phyloP scores from a whole-genome alignment of 1,140 invertebrate genomes.

The Formica selysi region DNA sequence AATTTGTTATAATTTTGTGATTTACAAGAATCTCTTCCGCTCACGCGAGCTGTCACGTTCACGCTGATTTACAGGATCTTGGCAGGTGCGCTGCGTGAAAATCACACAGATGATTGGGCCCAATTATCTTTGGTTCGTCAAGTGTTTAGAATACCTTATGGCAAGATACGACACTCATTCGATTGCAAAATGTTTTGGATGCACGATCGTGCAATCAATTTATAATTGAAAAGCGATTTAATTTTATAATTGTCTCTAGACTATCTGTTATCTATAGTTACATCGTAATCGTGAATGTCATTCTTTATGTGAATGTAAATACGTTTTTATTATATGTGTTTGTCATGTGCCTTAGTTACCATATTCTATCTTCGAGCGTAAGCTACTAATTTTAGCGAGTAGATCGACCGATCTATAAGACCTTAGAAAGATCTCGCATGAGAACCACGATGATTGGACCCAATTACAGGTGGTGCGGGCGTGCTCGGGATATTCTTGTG shows the following conservation, averaged over 20 bases:
- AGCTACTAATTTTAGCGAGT: background rate
- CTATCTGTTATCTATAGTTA: background rate
- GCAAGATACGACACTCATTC: background rate
- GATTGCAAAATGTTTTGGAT: background rate
- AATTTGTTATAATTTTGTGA: slow-evolving; percentile 45
- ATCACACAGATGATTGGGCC: slow-evolving; percentile 24
- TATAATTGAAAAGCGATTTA: background rate
- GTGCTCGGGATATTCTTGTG: slow-evolving; percentile 77
- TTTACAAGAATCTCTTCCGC: slow-evolving; percentile 24
- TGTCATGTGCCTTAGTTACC: background rate
- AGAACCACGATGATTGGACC: slow-evolving; percentile 83
- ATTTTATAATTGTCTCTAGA: background rate
- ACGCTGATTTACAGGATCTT: slow-evolving; percentile 34
- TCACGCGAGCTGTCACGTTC: slow-evolving; percentile 42
- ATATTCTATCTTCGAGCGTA: background rate
- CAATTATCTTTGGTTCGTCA: slow-evolving; percentile 21
- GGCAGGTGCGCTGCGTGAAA: slow-evolving; percentile 8
- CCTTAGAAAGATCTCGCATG: slow-evolving; percentile 57
- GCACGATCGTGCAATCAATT: background rate
- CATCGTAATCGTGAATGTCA: background rate
- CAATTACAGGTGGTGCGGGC: slow-evolving; percentile 85
- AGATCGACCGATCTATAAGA: background rate
- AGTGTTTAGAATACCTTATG: background rate
- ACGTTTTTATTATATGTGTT: background rate
- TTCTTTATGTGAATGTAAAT: background rate